A percentile compares a stretch with the other conserved stretches of the same genome.
phyloP scores from a whole-genome alignment of 2,113 vertebrate species.

The Rhea americana region DNA sequence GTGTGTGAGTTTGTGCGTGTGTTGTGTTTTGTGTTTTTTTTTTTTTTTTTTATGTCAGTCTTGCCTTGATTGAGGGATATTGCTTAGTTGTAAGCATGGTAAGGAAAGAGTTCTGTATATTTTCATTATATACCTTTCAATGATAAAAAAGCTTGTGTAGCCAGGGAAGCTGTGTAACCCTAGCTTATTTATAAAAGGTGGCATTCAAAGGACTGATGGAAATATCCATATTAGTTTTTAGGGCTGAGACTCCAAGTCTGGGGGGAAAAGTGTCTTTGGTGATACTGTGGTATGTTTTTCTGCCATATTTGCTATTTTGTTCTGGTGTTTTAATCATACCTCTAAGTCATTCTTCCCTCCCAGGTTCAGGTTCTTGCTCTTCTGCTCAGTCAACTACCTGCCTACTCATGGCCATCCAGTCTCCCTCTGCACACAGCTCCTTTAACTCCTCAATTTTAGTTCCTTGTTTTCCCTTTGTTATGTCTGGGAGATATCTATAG shows the following conservation, averaged over 20 bases:
- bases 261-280: neutral
- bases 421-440: neutral
- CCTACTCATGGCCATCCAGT: neutral
- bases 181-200: neutral
- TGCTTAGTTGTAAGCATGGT: neutral
- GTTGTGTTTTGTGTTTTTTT: neutral
- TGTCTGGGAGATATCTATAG: neutral
- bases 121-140: neutral
- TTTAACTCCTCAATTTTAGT: rapidly evolving
- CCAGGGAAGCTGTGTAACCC: neutral
- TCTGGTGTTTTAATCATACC: neutral
- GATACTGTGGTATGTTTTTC: neutral
- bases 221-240: neutral
- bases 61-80: neutral
- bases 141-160: neutral
- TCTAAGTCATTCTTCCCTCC: neutral
- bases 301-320: neutral
- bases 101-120: neutral
- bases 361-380: neutral
- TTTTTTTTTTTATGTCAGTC: neutral
- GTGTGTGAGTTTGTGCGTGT: too few species aligned
- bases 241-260: neutral
- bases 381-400: neutral
- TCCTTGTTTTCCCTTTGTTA: neutral
- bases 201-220: neutral